Evolutionary conservation across 2,888 invertebrate genomes (phyloP), one percentile per base, ranked within the genome.

Genomic region (Spicauda simplicius): DNA sequence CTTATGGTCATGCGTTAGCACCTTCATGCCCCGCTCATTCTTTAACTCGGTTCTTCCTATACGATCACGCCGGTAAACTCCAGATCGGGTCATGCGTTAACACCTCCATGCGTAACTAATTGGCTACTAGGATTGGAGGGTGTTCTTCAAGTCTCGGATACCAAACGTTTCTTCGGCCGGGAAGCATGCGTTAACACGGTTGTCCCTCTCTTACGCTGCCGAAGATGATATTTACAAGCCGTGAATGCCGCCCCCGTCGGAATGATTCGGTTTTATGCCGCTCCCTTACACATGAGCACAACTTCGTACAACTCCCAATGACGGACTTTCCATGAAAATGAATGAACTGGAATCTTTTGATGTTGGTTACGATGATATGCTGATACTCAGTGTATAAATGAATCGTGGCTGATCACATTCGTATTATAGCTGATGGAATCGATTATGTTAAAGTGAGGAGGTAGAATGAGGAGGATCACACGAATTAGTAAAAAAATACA

Each of bases 401-500:
- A 19, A 55, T 54, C 65, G 54, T 65, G 59, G 14, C 48, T 30
- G 41, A 59, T 53, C 4, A 45, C 25, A 65, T 59, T 66, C 60
- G 12, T 56, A 56, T 48, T 83, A 91, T 92, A 93, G 92, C 92
- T 93, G 92, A 91, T 91, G 88, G 91, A 91, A 91, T 87, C 83
- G 82, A 81, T 80, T 76, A 75, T 74, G 76, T 72, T 77, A 56
- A 12, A 75, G 78, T 85, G 85, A 86, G 74, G 74, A 70, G 77
- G 78, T 75, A 12, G 53, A 74, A 71, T 80, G 78, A 82, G 69
- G 41, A 77, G 87, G 85, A 74, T 70, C 87, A 89, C 86, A 80
- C 88, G 76, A 79, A 84, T 91, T 91, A 91, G 88, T 88, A 84
- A 90, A 91, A 88, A 88, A 90, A 91, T 77, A 88, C 86, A 87